Evolutionary conservation across 2,797 vertebrate species (phyloP).

Genomic region (Botia almorhae): DNA sequence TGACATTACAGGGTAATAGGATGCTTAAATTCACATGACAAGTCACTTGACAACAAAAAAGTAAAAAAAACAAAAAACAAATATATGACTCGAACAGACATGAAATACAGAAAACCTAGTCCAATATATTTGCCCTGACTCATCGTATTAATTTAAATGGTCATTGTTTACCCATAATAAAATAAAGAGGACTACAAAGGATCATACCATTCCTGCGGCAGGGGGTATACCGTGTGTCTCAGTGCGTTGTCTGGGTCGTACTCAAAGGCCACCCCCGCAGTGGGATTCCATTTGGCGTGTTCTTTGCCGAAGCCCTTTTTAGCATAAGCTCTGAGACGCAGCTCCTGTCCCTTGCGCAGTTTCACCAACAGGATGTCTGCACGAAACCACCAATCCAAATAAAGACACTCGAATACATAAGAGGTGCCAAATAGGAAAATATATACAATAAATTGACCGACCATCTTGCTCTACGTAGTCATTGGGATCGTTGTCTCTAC

Average conservation of each 20-base stretch:
- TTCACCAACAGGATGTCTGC: conserved; percentile 96
- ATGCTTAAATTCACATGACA: too few species aligned
- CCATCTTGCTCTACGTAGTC: conserved; percentile 97
- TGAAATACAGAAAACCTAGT: too few species aligned
- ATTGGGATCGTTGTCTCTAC: conserved; percentile 95
- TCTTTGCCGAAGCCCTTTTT: conserved; percentile 99
- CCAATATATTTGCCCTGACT: too few species aligned
- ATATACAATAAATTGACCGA: conserved; percentile 66
- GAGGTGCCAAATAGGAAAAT: not conserved
- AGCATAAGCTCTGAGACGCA: conserved; percentile 91
- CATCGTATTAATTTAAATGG: not conserved
- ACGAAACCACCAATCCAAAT: not conserved
- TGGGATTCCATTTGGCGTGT: conserved; percentile 99
- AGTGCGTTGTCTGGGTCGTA: conserved; percentile 96
- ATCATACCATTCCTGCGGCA: conserved; percentile 93
- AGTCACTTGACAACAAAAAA: too few species aligned
- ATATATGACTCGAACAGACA: too few species aligned
- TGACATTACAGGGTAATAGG: too few species aligned
- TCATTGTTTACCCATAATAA: not conserved
- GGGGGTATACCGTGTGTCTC: conserved; percentile 93
- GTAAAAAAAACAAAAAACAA: too few species aligned
- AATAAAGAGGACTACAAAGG: not conserved
- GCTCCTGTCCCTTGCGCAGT: conserved; percentile 95
- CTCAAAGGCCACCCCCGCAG: conserved; percentile 94
- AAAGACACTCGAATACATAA: not conserved